A percentile compares a stretch with the other conserved stretches of the same genome.
These are phyloP conservation scores for Dastarcus helophoroides DNA, from an alignment of 2,888 invertebrate genomes.

Conservation along the genomic window DNA sequence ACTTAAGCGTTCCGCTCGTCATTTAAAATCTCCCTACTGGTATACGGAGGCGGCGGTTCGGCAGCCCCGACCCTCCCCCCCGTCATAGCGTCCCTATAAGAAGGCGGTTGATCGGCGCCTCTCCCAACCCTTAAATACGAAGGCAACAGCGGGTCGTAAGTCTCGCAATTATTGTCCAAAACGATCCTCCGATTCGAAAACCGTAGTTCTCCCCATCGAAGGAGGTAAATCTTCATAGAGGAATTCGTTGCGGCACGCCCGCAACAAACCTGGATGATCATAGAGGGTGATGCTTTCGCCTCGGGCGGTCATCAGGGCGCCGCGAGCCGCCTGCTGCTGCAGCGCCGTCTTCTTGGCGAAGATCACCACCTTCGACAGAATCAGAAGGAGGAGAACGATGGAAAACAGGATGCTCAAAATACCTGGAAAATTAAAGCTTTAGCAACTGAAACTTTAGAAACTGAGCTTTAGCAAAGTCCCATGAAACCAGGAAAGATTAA, in stretches of 20 bases:
- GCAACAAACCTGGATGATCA: slow-evolving; percentile 14
- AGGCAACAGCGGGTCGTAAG: slow-evolving; percentile 26
- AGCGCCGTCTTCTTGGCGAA: slow-evolving; percentile 29
- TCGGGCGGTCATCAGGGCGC: no score
- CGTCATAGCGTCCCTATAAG: slow-evolving; percentile 28
- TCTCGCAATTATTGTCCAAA: slow-evolving; percentile 20
- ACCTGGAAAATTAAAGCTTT: slow-evolving; percentile 23
- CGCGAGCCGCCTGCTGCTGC: slow-evolving; percentile 16
- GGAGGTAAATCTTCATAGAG: no score
- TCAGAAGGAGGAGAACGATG: slow-evolving; percentile 29
- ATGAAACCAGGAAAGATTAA: no score
- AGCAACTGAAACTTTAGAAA: no score
- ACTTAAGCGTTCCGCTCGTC: slow-evolving; percentile 5
- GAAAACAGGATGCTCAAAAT: slow-evolving; percentile 32
- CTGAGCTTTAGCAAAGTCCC: no score
- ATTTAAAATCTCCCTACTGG: slow-evolving; percentile 27
- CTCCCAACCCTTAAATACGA: slow-evolving; percentile 12
- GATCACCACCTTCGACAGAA: slow-evolving; percentile 31
- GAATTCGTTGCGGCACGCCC: no score
- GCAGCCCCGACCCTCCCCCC: slow-evolving; percentile 15
- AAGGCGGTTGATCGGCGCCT: slow-evolving; percentile 33
- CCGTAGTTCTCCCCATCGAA: slow-evolving; percentile 15
- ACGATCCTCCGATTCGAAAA: slow-evolving; percentile 14
- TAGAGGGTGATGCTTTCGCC: slow-evolving; percentile 20
- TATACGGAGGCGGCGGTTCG: slow-evolving; percentile 41